Conservation (phyloP, 2,797 vertebrate genomes). For the Molossus alvarezi region DNA sequence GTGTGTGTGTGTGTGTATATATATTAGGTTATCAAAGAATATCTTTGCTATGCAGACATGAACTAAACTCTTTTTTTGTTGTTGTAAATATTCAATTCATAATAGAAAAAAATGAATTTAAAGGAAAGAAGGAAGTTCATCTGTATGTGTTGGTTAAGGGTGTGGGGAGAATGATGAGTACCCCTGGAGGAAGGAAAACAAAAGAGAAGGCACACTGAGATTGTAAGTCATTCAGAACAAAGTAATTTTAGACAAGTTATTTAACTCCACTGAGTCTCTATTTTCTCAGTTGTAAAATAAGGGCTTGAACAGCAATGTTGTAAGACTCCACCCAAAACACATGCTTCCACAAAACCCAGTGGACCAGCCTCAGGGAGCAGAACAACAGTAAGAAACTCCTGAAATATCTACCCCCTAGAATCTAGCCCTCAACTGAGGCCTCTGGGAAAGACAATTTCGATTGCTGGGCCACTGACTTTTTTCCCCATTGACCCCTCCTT, state of each 20-base stretch:
- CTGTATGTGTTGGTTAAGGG: background rate
- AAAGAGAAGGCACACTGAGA: background rate
- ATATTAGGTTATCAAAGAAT: background rate
- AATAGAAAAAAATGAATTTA: background rate
- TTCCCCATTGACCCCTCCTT: too few species aligned
- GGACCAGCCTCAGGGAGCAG: background rate
- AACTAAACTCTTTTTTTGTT: background rate
- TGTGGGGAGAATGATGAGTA: accelerated
- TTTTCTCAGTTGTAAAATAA: constrained; percentile 73
- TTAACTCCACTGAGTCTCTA: background rate
- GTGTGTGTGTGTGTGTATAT: too few species aligned
- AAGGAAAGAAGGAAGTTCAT: background rate
- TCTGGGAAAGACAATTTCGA: constrained; percentile 1
- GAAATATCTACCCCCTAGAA: constrained; percentile 31
- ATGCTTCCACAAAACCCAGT: background rate
- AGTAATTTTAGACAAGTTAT: background rate
- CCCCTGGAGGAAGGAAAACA: background rate
- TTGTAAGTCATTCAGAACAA: background rate
- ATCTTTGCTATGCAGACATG: background rate
- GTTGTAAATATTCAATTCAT: background rate
- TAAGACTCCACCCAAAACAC: constrained; percentile 38
- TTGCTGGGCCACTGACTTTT: background rate
- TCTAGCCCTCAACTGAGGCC: background rate
- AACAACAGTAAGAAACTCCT: constrained; percentile 52
- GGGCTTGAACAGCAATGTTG: background rate